These are phyloP conservation scores for Acanthurus lineatus DNA, from an alignment of 2,797 vertebrate species.

Conservation along the genomic window DNA sequence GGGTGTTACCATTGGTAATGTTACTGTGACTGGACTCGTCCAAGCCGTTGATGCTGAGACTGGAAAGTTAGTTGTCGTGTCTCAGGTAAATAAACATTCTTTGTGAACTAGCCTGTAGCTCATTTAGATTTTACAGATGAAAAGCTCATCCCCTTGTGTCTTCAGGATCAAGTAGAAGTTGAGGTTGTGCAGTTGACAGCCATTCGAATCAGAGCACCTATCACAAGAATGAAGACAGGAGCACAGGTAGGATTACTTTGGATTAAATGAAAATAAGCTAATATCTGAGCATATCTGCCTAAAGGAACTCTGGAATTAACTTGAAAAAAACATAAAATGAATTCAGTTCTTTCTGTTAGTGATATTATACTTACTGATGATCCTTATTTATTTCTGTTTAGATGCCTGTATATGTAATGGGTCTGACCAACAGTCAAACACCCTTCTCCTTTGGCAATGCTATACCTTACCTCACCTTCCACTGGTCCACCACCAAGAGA, in stretches of 20 bases:
- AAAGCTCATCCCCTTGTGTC: constrained; percentile 54
- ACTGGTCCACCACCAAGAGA: constrained; percentile 96
- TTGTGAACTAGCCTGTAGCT: neutral
- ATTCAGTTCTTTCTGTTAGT: neutral
- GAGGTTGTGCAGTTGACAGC: constrained; percentile 92
- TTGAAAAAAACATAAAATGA: neutral
- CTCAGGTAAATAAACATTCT: constrained; percentile 79
- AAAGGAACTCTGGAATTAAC: no score
- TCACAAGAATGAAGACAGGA: constrained; percentile 93
- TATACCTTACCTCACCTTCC: constrained; percentile 90
- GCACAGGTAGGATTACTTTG: constrained; percentile 87
- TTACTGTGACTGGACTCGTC: constrained; percentile 91
- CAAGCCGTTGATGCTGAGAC: constrained; percentile 93
- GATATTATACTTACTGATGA: neutral
- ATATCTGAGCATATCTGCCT: no score
- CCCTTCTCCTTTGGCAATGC: constrained; percentile 95
- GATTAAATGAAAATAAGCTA: no score
- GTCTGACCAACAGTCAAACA: constrained; percentile 92
- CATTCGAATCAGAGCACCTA: constrained; percentile 92
- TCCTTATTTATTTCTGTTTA: constrained; percentile 59
- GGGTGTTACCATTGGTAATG: constrained; percentile 87
- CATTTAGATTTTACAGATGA: neutral
- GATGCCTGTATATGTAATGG: constrained; percentile 97
- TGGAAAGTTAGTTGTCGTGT: constrained; percentile 91
- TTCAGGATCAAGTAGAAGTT: constrained; percentile 93